phyloP scores from a whole-genome alignment of 2,888 invertebrate species.

The Uropetala carovei region DNA sequence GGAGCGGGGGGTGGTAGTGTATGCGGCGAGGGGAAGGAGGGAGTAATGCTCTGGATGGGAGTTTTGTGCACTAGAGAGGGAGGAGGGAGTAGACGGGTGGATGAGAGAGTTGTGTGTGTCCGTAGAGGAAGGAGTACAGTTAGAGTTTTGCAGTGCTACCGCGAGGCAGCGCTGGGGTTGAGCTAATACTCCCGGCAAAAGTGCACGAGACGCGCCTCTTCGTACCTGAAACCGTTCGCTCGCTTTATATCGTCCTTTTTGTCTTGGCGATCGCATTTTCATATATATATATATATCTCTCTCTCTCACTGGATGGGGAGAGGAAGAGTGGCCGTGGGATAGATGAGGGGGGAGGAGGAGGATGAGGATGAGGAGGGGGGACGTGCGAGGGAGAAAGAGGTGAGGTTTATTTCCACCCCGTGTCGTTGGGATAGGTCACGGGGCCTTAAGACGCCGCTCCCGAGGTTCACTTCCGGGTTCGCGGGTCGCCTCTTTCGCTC shows the following conservation, averaged over 20 bases:
- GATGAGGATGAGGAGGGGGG: neutral
- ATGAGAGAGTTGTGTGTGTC: neutral
- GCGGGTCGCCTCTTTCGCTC: neutral
- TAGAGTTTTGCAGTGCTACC: conserved; percentile 51
- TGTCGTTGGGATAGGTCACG: conserved; percentile 19
- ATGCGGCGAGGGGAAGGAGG: neutral
- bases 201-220: neutral
- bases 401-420: neutral
- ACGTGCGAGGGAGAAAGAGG: neutral
- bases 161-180: conserved; percentile 23
- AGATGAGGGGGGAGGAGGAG: neutral
- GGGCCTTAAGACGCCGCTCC: neutral
- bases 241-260: neutral
- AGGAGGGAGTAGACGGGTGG: neutral
- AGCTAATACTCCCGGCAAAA: conserved; percentile 37
- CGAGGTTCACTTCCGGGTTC: conserved; percentile 48
- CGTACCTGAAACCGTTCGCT: neutral
- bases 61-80: neutral
- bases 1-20: no score
- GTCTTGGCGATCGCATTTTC: neutral
- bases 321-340: neutral
- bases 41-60: neutral
- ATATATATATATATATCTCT: neutral
- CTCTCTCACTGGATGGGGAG: neutral
- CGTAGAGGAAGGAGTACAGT: conserved; percentile 11